Conservation (phyloP, 2,888 invertebrate genomes). For the Drosophila cyrtoloma region DNA sequence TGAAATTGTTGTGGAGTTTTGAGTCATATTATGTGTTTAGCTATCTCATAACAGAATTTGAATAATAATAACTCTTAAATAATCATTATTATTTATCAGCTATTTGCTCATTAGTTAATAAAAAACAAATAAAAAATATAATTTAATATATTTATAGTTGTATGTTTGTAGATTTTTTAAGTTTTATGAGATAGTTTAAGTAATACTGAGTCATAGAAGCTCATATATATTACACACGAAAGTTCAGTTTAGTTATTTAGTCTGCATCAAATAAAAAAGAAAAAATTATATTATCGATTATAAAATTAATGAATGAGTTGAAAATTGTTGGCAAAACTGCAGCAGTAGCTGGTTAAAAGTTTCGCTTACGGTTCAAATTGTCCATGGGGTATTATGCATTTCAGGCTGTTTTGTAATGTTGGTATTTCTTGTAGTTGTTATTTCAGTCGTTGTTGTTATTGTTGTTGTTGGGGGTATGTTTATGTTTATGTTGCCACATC, state of each 20-base stretch:
- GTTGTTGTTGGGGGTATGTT: slow-evolving; percentile 67
- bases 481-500: slow-evolving; percentile 79
- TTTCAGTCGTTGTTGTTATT: slow-evolving; percentile 45
- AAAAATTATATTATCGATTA: no score
- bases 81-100: background rate
- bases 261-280: no score
- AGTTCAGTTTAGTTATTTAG: no score
- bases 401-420: slow-evolving; percentile 16
- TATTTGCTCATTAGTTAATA: background rate
- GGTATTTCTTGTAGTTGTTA: slow-evolving; percentile 34
- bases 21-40: background rate
- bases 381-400: slow-evolving; percentile 33
- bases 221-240: no score
- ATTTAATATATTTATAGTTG: no score
- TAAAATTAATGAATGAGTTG: background rate
- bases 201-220: no score
- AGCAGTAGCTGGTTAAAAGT: background rate
- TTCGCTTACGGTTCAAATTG: slow-evolving; percentile 28
- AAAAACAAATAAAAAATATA: background rate
- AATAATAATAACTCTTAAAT: background rate
- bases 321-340: background rate
- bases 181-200: background rate
- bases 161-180: background rate
- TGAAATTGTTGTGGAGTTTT: background rate
- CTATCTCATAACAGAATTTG: background rate